phyloP scores from a whole-genome alignment of 2,797 vertebrate genomes.

The Phoeniculus purpureus region DNA sequence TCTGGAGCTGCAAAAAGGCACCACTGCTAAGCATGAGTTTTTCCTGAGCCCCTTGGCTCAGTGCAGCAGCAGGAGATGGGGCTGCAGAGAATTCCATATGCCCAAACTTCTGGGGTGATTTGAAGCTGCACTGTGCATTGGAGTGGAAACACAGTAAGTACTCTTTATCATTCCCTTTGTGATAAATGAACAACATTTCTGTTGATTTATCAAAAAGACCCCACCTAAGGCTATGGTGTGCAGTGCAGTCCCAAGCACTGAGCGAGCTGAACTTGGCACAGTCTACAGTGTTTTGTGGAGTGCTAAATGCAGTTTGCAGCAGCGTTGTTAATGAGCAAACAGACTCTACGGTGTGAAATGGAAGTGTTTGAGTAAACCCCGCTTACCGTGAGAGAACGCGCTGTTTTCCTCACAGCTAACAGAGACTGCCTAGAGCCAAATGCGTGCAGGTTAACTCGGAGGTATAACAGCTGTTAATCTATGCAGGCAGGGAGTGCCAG shows the following conservation, averaged over 20 bases:
- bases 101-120: neutral
- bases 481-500: rapidly evolving
- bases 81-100: neutral
- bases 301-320: neutral
- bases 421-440: neutral
- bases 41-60: neutral
- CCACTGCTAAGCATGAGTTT: rapidly evolving
- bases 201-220: neutral
- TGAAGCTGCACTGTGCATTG: neutral
- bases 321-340: neutral
- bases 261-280: neutral
- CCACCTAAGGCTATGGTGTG: rapidly evolving
- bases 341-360: rapidly evolving
- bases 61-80: neutral
- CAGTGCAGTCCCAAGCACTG: neutral
- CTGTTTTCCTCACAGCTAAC: neutral
- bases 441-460: neutral
- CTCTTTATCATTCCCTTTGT: neutral
- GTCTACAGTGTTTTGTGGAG: neutral
- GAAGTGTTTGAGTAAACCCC: neutral
- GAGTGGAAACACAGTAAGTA: rapidly evolving
- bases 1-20: neutral
- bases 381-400: rapidly evolving
- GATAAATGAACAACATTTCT: neutral
- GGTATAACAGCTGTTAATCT: neutral